These are phyloP conservation scores for Gnathonemus longibarbis DNA, from an alignment of 2,113 vertebrate species.

Conservation along the genomic window DNA sequence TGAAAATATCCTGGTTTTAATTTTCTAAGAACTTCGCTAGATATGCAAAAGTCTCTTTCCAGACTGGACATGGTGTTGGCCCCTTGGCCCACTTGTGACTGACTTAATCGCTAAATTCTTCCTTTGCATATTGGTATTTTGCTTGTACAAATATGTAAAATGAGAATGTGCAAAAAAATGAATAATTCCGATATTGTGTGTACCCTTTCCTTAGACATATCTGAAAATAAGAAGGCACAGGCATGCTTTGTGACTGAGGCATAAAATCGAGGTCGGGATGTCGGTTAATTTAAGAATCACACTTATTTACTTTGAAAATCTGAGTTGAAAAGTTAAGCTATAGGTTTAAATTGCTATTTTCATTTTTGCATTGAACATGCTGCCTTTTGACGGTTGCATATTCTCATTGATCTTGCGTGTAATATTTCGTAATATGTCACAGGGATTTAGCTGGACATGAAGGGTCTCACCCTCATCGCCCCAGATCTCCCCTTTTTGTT, in stretches of 20 bases:
- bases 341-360: background rate
- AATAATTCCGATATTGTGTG: background rate
- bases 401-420: background rate
- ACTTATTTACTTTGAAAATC: background rate
- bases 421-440: background rate
- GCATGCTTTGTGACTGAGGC: constrained; percentile 28
- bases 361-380: background rate
- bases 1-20: background rate
- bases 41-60: constrained; percentile 6
- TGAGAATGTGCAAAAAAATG: constrained; percentile 38
- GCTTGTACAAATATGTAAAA: constrained; percentile 51
- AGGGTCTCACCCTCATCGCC: background rate
- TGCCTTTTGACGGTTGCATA: background rate
- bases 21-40: constrained; percentile 5
- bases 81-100: background rate
- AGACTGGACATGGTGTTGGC: background rate
- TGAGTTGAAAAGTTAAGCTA: background rate
- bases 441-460: background rate
- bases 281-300: background rate
- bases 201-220: constrained; percentile 31
- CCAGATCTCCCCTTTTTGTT: background rate
- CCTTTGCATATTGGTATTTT: constrained; percentile 52
- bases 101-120: background rate
- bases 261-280: constrained; percentile 12
- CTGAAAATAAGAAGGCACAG: constrained; percentile 46